Evolutionary conservation across 2,797 vertebrate genomes (phyloP).

Genomic region (Sciurus carolinensis): DNA sequence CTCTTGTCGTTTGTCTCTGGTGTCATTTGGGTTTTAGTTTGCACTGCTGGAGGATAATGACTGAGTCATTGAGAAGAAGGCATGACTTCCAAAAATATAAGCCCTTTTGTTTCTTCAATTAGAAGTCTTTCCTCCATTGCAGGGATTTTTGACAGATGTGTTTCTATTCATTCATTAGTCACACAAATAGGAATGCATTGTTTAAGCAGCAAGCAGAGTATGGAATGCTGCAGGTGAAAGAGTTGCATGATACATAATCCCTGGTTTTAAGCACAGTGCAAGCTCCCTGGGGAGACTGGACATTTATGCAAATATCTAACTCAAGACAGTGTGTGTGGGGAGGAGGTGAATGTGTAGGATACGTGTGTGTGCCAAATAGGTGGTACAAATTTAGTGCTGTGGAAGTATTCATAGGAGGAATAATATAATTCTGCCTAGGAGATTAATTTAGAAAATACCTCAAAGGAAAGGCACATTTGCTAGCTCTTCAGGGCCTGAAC

Average conservation of each 20-base stretch:
- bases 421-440: neutral
- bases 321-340: neutral
- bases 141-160: neutral
- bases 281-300: neutral
- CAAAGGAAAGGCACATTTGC: neutral
- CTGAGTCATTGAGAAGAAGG: neutral
- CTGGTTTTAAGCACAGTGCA: neutral
- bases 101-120: conserved; percentile 51
- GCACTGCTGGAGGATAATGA: neutral
- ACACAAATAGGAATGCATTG: neutral
- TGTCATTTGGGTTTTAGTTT: neutral
- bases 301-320: neutral
- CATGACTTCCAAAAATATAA: conserved; percentile 41
- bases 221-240: neutral
- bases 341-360: neutral
- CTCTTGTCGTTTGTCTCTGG: neutral
- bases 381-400: neutral
- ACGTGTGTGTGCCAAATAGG: rapidly evolving
- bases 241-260: neutral
- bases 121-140: neutral
- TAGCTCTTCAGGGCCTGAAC: neutral
- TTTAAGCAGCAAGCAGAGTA: neutral
- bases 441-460: conserved; percentile 1
- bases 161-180: neutral
- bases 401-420: neutral